Evolutionary conservation across 2,888 invertebrate genomes (phyloP).

Genomic region (Yponomeuta evonymella): DNA sequence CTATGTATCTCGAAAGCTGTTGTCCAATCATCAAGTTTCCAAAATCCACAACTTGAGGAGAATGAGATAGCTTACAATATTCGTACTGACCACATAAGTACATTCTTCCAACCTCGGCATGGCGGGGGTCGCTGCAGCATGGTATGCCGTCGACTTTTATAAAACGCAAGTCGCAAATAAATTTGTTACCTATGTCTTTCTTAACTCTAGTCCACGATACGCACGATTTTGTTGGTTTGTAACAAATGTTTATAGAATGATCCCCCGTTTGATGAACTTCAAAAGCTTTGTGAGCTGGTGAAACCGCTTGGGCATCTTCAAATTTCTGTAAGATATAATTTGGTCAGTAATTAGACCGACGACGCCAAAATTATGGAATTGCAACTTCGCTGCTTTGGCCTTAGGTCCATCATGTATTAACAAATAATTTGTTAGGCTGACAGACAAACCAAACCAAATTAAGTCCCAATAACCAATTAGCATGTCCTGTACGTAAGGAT

Average conservation of each 20-base stretch:
- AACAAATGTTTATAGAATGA: conserved; percentile 45
- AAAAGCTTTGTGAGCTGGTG: conserved; percentile 64
- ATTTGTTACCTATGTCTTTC: conserved; percentile 44
- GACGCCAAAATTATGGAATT: no score
- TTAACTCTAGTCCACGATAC: conserved; percentile 40
- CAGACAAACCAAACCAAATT: no score
- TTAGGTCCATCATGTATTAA: no score
- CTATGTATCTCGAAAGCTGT: conserved; percentile 48
- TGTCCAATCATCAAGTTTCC: conserved; percentile 55
- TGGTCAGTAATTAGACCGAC: no score
- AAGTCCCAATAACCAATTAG: no score
- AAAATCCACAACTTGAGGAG: conserved; percentile 64
- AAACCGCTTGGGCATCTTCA: conserved; percentile 57
- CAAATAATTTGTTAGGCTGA: no score
- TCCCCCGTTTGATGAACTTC: conserved; percentile 36
- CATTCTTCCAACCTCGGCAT: conserved; percentile 66
- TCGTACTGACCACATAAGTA: conserved; percentile 77
- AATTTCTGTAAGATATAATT: conserved; percentile 45
- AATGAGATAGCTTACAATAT: conserved; percentile 56
- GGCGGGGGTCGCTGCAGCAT: conserved; percentile 56
- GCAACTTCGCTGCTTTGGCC: no score
- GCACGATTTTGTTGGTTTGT: conserved; percentile 56
- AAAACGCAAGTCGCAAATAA: conserved; percentile 58
- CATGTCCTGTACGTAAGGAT: no score
- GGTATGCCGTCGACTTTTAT: conserved; percentile 50